Evolutionary conservation across 2,888 invertebrate species (phyloP).

Genomic region (Drosophila pseudotakahashii): DNA sequence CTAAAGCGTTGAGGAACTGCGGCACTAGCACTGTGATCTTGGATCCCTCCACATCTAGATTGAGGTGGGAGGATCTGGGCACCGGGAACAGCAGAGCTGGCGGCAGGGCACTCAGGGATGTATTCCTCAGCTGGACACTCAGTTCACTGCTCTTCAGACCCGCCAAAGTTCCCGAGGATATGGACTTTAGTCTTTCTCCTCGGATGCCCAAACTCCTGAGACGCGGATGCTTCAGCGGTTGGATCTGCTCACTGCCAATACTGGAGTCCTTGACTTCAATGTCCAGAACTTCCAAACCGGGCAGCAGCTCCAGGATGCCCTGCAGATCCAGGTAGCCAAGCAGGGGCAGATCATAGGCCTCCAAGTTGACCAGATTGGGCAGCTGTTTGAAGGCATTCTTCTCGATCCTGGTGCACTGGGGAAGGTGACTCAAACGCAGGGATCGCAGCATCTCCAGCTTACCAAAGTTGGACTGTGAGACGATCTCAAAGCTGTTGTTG

Average conservation of each 20-base stretch:
- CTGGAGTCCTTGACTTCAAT: slow-evolving; percentile 94
- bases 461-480: slow-evolving; percentile 91
- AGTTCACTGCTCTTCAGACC: slow-evolving; percentile 91
- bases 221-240: slow-evolving; percentile 91
- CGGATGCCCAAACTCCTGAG: slow-evolving; percentile 90
- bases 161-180: slow-evolving; percentile 93
- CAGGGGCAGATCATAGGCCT: slow-evolving; percentile 91
- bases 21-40: slow-evolving; percentile 90
- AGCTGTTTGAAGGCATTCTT: slow-evolving; percentile 91
- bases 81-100: slow-evolving; percentile 94
- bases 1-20: slow-evolving; percentile 91
- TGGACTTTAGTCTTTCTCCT: slow-evolving; percentile 90
- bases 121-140: slow-evolving; percentile 91
- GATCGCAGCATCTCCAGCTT: slow-evolving; percentile 88
- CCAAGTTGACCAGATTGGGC: slow-evolving; percentile 88
- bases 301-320: slow-evolving; percentile 91
- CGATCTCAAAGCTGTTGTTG: slow-evolving; percentile 91
- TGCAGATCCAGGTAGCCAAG: slow-evolving; percentile 94
- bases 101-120: slow-evolving; percentile 91
- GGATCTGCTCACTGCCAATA: slow-evolving; percentile 92
- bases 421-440: slow-evolving; percentile 88
- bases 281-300: slow-evolving; percentile 90
- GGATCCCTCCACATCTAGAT: slow-evolving; percentile 91
- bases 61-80: slow-evolving; percentile 92
- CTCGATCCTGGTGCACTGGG: slow-evolving; percentile 91